Base-by-base conservation (phyloP, 2,113 vertebrate species). In the Chrysochloris asiatica region DNA sequence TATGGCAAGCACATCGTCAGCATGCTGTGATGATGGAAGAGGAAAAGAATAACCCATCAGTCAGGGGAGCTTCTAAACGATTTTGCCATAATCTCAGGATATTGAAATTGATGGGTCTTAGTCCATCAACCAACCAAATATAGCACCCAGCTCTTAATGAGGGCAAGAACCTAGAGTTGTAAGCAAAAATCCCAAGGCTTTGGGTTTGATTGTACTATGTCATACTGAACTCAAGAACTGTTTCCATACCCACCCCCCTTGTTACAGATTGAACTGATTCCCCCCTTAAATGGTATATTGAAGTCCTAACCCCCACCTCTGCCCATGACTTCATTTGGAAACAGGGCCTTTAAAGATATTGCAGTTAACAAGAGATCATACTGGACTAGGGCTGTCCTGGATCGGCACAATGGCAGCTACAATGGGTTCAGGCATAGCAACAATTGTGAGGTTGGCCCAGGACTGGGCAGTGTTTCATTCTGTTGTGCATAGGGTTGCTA, bases 61-160 rank as follows among this genome's bases (percentile, higher is more conserved):
- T 95, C 93, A 93, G 86, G 80, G 69, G n/a, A 41, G 41, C 83
- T 50, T 82, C 83, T 83, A 78, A 95, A 93, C 0, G 76, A 96
- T 89, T 93, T 93, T 94, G 61, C 90, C 22, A 12, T 88, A 86
- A 94, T 92, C 73, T n/a, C 59, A 81, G 69, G 80, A 86, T 94
- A 93, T 92, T 95, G 94, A 95, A 96, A 97, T 91, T 89, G 90
- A 96, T 95, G 93, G 75, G 94, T 94, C 88, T 95, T 72, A 86
- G 90, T 36, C 80, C 41, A 82, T 94, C 92, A 82, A 84, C 92
- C 90, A 93, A 93, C 81, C 73, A 87, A 88, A 88, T 50, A 87
- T 1, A 86, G 48, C 72, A 95, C 26, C 65, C 36, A 77, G 77
- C 65, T 87, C 77, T 84, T 61, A 76, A 45, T 76, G 79, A 89